Evolutionary conservation across 2,797 vertebrate genomes (phyloP).

Genomic region (Takifugu ocellatus): DNA sequence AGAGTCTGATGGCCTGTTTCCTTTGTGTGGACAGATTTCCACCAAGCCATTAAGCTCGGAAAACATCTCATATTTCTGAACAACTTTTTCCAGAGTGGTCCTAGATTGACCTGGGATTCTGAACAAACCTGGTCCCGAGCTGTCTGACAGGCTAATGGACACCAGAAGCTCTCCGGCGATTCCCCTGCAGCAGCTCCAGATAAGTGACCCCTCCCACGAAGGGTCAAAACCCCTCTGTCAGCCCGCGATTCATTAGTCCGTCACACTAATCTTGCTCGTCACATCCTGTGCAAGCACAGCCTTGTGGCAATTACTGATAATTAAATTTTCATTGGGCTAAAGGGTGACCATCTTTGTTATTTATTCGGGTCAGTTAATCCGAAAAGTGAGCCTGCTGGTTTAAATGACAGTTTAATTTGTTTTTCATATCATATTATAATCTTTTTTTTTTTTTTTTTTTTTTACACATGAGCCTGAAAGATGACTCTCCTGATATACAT

Average conservation of each 20-base stretch:
- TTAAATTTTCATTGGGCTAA: conserved; percentile 41
- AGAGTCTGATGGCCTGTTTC: too few species aligned
- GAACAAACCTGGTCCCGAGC: background rate
- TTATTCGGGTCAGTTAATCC: conserved; percentile 42
- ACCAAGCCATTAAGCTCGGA: too few species aligned
- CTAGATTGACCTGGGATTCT: background rate
- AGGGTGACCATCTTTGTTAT: conserved; percentile 35
- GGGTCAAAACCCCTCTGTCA: conserved; percentile 8
- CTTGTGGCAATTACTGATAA: conserved; percentile 38
- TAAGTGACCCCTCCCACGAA: conserved; percentile 21
- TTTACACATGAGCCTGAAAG: background rate
- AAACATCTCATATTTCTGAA: too few species aligned
- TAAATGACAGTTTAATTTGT: conserved; percentile 21
- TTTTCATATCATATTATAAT: background rate
- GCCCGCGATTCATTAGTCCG: background rate
- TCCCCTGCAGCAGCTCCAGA: conserved; percentile 11
- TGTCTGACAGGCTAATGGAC: conserved; percentile 23
- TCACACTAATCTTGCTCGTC: conserved; percentile 18
- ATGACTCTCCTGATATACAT: too few species aligned
- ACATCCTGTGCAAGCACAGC: background rate
- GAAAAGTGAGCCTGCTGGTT: conserved; percentile 20
- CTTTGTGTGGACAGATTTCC: too few species aligned
- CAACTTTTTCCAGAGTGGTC: too few species aligned
- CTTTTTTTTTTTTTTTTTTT: background rate
- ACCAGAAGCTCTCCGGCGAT: background rate